Base-by-base conservation (phyloP, 2,797 vertebrate species). In the Fringilla coelebs region DNA sequence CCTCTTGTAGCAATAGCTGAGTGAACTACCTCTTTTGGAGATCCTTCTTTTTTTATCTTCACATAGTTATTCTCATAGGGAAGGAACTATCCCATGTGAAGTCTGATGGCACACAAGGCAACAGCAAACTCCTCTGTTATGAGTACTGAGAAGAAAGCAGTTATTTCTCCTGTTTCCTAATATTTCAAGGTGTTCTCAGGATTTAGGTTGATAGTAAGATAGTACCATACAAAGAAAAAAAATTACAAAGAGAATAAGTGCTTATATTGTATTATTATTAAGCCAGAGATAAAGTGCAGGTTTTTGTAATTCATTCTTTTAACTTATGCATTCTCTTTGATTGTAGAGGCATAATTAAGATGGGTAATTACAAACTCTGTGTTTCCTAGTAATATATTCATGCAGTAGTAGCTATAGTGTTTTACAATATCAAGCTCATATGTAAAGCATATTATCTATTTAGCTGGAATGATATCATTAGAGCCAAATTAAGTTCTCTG, bases 401-500 rank as follows among this genome's bases (percentile, higher is more conserved):
- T 90, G 79, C 68, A 76, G 34, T 94, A 94, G 92, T 92, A 97
- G 90, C 90, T 96, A 79, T 86, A 91, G 93, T 92, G 92, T 96
- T 97, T 93, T 95, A 89, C 92, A 98, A 97, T 94, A 97, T 92
- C 96, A 88, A 95, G 86, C 91, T 96, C 80, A 92, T 90, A 96
- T 95, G 80, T 97, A 97, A 97, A 97, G 97, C 88, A 97, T 97
- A 98, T 97, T 95, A 95, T 96, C 93, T 93, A 4, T 97, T 97
- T 97, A 96, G 96, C 96, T 96, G 89, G 90, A 97, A 95, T 94
- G 49, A 63, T 85, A 93, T 75, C 76, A 67, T 93, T 96, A 91
- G 90, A 95, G 72, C 72, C 70, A 95, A 96, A 96, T 96, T 96
- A 94, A 97, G 93, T 96, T 96, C 93, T 96, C 89, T 95, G 90